Percentiles rank a stretch among this genome's conserved stretches.
Conservation (phyloP, 2,888 invertebrate genomes). For the Melinopterus prodromus region DNA sequence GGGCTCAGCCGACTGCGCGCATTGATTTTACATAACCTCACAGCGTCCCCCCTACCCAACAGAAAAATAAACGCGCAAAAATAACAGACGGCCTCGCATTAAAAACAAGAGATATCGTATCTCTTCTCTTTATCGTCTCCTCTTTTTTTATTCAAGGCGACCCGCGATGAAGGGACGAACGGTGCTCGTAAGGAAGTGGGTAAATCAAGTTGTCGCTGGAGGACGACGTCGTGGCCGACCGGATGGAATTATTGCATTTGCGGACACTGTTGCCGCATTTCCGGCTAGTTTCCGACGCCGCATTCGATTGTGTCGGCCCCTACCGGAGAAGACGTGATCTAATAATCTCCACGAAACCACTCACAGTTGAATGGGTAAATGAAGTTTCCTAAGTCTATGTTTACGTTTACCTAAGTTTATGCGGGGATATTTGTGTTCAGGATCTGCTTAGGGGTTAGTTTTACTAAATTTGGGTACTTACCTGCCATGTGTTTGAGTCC, state of each 20-base stretch:
- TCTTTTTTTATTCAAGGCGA: too few species aligned
- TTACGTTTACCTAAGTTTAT: not conserved
- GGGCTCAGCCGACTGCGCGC: constrained; percentile 33
- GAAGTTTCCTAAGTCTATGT: not conserved
- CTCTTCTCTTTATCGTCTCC: too few species aligned
- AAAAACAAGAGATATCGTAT: too few species aligned
- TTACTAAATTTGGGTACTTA: constrained; percentile 47
- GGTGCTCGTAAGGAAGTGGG: not conserved
- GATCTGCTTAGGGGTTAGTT: not conserved
- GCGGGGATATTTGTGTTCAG: not conserved
- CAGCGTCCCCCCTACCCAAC: not conserved
- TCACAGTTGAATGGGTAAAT: not conserved
- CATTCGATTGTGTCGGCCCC: constrained; percentile 56
- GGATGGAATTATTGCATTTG: constrained; percentile 59
- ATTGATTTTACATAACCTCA: constrained; percentile 32
- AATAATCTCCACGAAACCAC: not conserved
- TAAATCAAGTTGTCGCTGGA: not conserved
- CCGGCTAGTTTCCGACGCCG: constrained; percentile 63
- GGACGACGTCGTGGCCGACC: constrained; percentile 9
- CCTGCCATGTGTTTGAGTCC: constrained; percentile 65
- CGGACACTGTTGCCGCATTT: constrained; percentile 62
- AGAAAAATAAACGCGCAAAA: too few species aligned
- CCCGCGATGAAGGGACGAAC: too few species aligned
- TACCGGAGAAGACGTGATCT: not conserved
- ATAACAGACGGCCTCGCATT: too few species aligned